Percentiles rank a stretch among this genome's conserved stretches.
phyloP scores from a whole-genome alignment of 2,888 invertebrate genomes.

The Cactoblastis cactorum region DNA sequence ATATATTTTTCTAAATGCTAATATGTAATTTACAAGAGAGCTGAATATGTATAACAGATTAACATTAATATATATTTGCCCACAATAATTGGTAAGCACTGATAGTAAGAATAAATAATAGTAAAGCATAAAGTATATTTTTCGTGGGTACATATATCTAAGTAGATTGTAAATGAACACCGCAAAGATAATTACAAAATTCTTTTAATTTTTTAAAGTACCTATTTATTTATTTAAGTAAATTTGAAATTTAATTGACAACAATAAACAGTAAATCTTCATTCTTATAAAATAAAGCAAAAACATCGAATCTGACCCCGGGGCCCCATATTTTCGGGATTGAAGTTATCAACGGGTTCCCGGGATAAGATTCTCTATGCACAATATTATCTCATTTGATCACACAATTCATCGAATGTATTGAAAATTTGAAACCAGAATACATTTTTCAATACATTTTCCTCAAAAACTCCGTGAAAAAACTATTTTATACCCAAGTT shows the following conservation, averaged over 20 bases:
- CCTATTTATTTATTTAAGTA: too few species aligned
- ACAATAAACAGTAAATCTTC: background rate
- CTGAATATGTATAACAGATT: conserved; percentile 6
- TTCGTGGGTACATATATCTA: too few species aligned
- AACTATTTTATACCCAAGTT: too few species aligned
- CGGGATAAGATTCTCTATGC: too few species aligned
- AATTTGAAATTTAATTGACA: conserved; percentile 1
- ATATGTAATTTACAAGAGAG: background rate
- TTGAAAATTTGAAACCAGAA: too few species aligned
- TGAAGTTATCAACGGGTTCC: too few species aligned
- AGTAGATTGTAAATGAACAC: background rate
- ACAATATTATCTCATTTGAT: too few species aligned
- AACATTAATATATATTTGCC: conserved; percentile 8
- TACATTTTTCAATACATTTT: too few species aligned
- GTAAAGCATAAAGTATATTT: background rate
- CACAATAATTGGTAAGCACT: conserved; percentile 21
- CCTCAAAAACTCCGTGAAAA: too few species aligned
- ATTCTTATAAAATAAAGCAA: background rate
- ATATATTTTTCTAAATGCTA: background rate
- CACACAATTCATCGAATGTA: too few species aligned
- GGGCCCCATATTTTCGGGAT: too few species aligned
- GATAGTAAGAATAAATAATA: conserved; percentile 17
- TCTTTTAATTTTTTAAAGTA: background rate
- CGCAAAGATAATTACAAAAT: background rate
- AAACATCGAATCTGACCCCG: background rate